Evolutionary conservation across 2,113 vertebrate genomes (phyloP).

Genomic region (Rhagologus leucostigma): DNA sequence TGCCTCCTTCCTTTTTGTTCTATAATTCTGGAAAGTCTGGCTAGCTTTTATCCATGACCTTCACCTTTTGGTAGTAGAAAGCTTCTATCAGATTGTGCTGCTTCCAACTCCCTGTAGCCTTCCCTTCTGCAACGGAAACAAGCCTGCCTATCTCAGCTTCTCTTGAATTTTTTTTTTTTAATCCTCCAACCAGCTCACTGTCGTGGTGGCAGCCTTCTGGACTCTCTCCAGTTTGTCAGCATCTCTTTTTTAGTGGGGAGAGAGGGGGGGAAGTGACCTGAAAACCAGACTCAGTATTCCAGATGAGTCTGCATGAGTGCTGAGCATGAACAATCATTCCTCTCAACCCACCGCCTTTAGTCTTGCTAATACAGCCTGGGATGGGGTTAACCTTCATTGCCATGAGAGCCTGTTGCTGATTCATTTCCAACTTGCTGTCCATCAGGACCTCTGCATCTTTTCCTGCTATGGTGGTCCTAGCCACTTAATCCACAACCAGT

Average conservation of each 20-base stretch:
- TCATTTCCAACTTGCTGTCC: not conserved
- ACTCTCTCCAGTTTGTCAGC: not conserved
- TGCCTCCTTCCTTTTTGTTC: not conserved
- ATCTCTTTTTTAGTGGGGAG: not conserved
- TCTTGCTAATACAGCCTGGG: not conserved
- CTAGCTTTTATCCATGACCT: not conserved
- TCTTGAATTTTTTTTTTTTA: not conserved
- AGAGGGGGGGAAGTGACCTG: not conserved
- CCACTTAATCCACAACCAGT: not conserved
- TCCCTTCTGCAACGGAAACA: not conserved
- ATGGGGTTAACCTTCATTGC: not conserved
- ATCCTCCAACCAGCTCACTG: not conserved
- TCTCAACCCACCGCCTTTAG: not conserved
- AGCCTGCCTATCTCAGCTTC: not conserved
- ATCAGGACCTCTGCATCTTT: not conserved
- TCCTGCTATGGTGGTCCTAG: not conserved
- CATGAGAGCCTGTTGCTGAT: not conserved
- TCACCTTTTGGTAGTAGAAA: not conserved
- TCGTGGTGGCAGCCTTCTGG: not conserved
- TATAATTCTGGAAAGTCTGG: not conserved
- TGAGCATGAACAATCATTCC: not conserved
- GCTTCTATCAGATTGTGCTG: not conserved
- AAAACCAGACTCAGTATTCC: not conserved
- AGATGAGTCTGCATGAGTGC: not conserved
- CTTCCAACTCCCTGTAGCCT: not conserved